phyloP scores from a whole-genome alignment of 2,113 vertebrate genomes.

The Entomyzon cyanotis region DNA sequence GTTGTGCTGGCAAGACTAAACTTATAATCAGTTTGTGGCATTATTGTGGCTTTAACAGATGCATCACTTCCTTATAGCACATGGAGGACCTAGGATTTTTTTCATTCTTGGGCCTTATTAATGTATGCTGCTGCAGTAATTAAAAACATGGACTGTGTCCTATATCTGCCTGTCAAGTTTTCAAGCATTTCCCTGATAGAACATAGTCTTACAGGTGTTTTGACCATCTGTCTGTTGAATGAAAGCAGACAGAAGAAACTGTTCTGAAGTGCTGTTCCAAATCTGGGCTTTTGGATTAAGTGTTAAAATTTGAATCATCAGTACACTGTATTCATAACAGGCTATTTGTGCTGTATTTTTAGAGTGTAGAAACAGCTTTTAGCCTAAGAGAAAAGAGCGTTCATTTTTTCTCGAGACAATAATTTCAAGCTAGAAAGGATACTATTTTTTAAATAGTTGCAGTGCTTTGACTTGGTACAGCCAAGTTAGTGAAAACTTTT shows the following conservation, averaged over 20 bases:
- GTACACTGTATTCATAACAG: neutral
- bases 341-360: neutral
- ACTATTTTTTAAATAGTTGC: neutral
- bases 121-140: neutral
- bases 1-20: constrained; percentile 6
- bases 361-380: neutral
- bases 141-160: neutral
- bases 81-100: neutral
- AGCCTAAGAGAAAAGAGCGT: neutral
- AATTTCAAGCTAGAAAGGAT: neutral
- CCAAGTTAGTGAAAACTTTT: neutral
- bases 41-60: constrained; percentile 18
- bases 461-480: neutral
- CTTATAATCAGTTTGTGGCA: constrained; percentile 44
- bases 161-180: neutral
- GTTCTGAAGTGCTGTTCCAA: neutral
- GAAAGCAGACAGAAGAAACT: neutral
- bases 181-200: neutral
- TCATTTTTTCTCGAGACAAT: neutral
- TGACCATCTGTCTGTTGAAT: neutral
- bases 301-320: neutral
- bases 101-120: constrained; percentile 16
- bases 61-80: constrained; percentile 15
- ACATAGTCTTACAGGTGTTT: neutral
- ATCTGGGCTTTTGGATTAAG: neutral